Conservation (phyloP, 1,140 invertebrate genomes). For the Neodiprion pinetum region DNA sequence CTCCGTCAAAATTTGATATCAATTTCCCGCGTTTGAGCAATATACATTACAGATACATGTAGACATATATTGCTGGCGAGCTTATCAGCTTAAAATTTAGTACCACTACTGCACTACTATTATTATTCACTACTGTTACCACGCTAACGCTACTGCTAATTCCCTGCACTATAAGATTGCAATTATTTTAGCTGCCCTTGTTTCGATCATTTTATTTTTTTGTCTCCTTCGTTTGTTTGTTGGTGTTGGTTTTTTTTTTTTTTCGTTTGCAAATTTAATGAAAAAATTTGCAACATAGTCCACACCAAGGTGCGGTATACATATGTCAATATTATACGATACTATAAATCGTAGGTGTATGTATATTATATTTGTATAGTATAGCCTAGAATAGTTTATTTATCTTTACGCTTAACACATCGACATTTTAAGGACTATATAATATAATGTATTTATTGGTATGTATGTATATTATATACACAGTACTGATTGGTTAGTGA, state of each 20-base stretch:
- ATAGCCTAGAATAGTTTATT: not conserved
- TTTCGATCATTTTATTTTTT: constrained; percentile 9
- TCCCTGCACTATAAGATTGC: constrained; percentile 14
- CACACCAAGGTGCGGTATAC: not conserved
- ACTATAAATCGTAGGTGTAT: not conserved
- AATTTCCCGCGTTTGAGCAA: constrained; percentile 5
- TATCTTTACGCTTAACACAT: constrained; percentile 52
- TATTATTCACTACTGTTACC: constrained; percentile 25
- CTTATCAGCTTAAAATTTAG: constrained; percentile 10
- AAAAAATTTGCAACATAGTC: constrained; percentile 4
- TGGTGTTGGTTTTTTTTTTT: constrained; percentile 9
- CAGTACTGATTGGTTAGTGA: constrained; percentile 58
- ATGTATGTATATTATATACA: constrained; percentile 49
- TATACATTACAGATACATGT: not conserved
- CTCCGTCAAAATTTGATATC: constrained; percentile 14
- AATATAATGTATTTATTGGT: constrained; percentile 24
- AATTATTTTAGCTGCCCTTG: constrained; percentile 11
- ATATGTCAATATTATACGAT: too few species aligned
- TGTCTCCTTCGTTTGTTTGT: constrained; percentile 18
- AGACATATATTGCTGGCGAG: too few species aligned
- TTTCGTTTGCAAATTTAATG: not conserved
- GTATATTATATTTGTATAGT: not conserved
- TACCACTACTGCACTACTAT: constrained; percentile 27
- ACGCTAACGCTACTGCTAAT: constrained; percentile 26
- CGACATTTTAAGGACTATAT: constrained; percentile 33